These are phyloP conservation scores for Ophion ventricosus DNA, from an alignment of 2,888 invertebrate species.

Conservation along the genomic window DNA sequence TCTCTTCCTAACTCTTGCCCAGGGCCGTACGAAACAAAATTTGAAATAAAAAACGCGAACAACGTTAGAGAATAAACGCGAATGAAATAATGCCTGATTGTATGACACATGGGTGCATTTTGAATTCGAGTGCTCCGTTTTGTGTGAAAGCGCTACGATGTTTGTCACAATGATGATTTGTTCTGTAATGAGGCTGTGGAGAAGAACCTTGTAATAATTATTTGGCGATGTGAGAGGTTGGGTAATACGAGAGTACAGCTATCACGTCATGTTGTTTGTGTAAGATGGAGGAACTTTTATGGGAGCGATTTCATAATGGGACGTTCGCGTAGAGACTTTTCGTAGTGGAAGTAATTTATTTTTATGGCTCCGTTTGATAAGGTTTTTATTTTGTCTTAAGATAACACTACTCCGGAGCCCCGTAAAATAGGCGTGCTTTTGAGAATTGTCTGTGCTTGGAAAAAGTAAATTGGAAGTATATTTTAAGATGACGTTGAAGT, in stretches of 20 bases:
- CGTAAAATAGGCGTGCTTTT: background rate
- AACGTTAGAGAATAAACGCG: background rate
- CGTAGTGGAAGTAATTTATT: background rate
- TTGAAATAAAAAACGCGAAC: background rate
- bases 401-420: background rate
- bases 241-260: too few relatives aligned
- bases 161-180: background rate
- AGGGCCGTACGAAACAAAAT: slow-evolving; percentile 54
- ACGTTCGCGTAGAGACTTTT: background rate
- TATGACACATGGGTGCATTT: background rate
- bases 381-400: background rate
- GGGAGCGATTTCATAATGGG: background rate
- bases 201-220: background rate
- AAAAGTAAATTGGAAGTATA: background rate
- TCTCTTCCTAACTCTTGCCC: slow-evolving; percentile 43
- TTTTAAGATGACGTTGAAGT: too few relatives aligned
- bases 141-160: background rate
- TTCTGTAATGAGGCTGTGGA: background rate
- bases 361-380: background rate
- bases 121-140: background rate
- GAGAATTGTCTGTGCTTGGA: background rate
- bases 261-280: background rate
- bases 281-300: background rate
- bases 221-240: too few relatives aligned
- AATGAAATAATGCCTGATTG: slow-evolving; percentile 27